Conservation (phyloP, 1,140 invertebrate species). For the Apis laboriosa region DNA sequence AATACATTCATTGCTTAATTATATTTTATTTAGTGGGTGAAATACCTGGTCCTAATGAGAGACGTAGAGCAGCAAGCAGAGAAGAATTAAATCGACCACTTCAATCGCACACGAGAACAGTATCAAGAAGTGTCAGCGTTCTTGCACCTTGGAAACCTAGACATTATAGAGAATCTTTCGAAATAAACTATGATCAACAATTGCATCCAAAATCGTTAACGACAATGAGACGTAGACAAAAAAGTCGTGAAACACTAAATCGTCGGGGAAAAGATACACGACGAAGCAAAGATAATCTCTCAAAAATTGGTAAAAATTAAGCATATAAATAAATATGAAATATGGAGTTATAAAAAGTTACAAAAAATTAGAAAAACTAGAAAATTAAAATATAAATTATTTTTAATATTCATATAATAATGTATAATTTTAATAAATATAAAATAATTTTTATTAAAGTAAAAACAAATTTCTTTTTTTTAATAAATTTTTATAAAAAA, state of each 20-base stretch:
- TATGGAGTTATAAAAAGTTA: neutral
- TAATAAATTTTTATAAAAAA: neutral
- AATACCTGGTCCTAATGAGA: conserved; percentile 85
- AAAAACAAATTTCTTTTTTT: neutral
- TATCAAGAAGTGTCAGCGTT: conserved; percentile 91
- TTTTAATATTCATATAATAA: neutral
- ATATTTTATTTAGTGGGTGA: conserved; percentile 84
- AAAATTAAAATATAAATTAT: neutral
- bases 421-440: neutral
- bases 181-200: conserved; percentile 90
- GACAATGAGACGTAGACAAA: conserved; percentile 76
- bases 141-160: conserved; percentile 91
- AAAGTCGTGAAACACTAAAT: conserved; percentile 77
- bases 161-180: conserved; percentile 86
- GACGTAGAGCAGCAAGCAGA: conserved; percentile 83
- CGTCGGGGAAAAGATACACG: conserved; percentile 75
- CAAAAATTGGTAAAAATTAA: conserved; percentile 71
- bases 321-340: neutral
- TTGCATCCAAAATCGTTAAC: conserved; percentile 77
- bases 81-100: conserved; percentile 85
- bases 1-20: neutral
- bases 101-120: conserved; percentile 86
- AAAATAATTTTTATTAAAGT: neutral
- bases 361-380: neutral
- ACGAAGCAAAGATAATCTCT: conserved; percentile 76